A percentile compares a stretch with the other conserved stretches of the same genome.
phyloP scores from a whole-genome alignment of 2,888 invertebrate genomes.

The Zygothrica quintamaculata region DNA sequence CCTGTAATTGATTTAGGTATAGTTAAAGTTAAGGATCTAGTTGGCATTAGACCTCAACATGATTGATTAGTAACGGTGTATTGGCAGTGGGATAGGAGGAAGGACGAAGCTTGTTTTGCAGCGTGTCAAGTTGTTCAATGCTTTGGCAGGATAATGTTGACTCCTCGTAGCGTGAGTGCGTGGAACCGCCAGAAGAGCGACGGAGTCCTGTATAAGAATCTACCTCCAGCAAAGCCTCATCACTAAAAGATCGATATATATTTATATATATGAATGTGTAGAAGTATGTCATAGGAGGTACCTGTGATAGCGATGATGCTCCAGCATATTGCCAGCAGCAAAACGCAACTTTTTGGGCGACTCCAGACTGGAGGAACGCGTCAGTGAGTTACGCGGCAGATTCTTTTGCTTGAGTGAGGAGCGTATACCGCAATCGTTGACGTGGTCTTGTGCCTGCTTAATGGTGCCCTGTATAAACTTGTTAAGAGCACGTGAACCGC shows the following conservation, averaged over 20 bases:
- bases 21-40: too few species aligned
- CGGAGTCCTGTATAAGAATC: constrained; percentile 81
- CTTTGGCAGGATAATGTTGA: constrained; percentile 82
- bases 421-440: constrained; percentile 85
- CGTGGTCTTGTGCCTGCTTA: constrained; percentile 73
- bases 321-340: constrained; percentile 88
- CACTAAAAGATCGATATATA: too few species aligned
- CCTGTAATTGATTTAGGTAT: constrained; percentile 49
- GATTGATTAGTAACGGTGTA: constrained; percentile 83
- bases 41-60: constrained; percentile 81
- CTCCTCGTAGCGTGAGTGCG: constrained; percentile 82
- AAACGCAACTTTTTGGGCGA: constrained; percentile 93
- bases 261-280: too few species aligned
- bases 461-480: constrained; percentile 83
- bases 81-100: constrained; percentile 82
- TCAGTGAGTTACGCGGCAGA: constrained; percentile 86
- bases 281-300: too few species aligned
- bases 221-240: constrained; percentile 84
- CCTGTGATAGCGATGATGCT: constrained; percentile 85
- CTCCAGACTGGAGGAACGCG: constrained; percentile 91
- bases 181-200: constrained; percentile 82
- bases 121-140: constrained; percentile 71
- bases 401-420: constrained; percentile 90
- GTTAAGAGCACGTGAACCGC: constrained; percentile 84
- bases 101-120: constrained; percentile 73